phyloP scores from a whole-genome alignment of 2,888 invertebrate genomes.

The Drosophila ustulata region DNA sequence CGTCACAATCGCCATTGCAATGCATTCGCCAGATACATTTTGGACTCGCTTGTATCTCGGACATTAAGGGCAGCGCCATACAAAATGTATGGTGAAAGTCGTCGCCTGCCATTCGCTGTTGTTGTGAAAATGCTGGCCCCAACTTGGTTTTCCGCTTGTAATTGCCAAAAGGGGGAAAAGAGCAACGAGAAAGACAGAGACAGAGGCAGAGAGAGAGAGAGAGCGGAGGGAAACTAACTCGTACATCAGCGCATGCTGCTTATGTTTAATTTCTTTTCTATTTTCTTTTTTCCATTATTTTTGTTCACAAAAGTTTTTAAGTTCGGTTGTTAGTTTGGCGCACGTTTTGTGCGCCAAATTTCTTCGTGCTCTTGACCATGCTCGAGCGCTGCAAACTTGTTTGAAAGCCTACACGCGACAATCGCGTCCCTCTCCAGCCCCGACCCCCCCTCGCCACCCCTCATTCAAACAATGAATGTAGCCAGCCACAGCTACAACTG shows the following conservation, averaged over 20 bases:
- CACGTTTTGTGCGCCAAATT: slow-evolving; percentile 55
- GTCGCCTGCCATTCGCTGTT: slow-evolving; percentile 1
- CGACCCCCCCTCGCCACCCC: background rate
- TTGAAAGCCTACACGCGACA: slow-evolving; percentile 52
- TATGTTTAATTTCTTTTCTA: slow-evolving; percentile 72
- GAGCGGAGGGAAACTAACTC: background rate
- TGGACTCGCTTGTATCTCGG: slow-evolving; percentile 21
- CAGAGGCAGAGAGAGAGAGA: background rate
- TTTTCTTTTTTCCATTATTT: slow-evolving; percentile 39
- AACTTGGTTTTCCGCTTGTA: slow-evolving; percentile 26
- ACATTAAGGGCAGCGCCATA: slow-evolving; percentile 48
- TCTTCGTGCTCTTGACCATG: slow-evolving; percentile 63
- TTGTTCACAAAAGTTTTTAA: slow-evolving; percentile 20
- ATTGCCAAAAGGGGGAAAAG: slow-evolving; percentile 12
- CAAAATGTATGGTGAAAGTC: slow-evolving; percentile 47
- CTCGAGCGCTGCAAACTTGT: slow-evolving; percentile 61
- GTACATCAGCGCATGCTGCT: slow-evolving; percentile 37
- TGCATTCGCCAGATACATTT: slow-evolving; percentile 37
- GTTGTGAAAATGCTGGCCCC: slow-evolving; percentile 25
- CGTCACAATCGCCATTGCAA: slow-evolving; percentile 3
- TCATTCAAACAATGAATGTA: slow-evolving; percentile 35
- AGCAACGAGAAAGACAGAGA: background rate
- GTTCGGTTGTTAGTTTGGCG: slow-evolving; percentile 27
- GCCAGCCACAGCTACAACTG: background rate
- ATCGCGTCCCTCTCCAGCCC: background rate